Percentiles rank a stretch among this genome's conserved stretches.
These are phyloP conservation scores for Perdita meconis DNA, from an alignment of 2,888 invertebrate species.

Conservation along the genomic window DNA sequence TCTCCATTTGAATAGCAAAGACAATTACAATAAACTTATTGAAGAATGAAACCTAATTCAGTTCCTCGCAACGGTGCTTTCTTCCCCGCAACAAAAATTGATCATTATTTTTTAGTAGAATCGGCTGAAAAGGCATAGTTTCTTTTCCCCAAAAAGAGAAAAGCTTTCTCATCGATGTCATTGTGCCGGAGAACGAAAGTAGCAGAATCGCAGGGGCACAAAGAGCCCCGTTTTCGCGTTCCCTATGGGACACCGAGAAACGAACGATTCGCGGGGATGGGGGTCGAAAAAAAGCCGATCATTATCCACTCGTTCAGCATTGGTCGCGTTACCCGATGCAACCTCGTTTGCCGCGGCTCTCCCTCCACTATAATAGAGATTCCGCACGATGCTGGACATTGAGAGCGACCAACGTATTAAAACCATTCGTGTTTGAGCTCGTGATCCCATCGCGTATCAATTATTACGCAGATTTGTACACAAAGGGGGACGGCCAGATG, in stretches of 20 bases:
- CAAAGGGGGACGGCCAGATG: constrained; percentile 59
- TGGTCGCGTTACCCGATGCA: constrained; percentile 71
- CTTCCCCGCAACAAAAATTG: background rate
- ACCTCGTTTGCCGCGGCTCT: constrained; percentile 66
- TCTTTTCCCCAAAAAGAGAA: constrained; percentile 29
- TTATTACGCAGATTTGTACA: constrained; percentile 71
- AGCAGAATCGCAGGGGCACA: constrained; percentile 65
- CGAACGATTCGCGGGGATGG: constrained; percentile 60
- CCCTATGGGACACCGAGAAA: constrained; percentile 67
- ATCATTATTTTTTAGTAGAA: constrained; percentile 11
- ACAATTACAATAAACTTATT: background rate
- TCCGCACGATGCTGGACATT: constrained; percentile 61
- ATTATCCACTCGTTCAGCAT: constrained; percentile 70
- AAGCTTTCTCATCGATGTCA: constrained; percentile 49
- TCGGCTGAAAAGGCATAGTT: constrained; percentile 26
- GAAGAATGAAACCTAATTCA: background rate
- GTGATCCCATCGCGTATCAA: constrained; percentile 69
- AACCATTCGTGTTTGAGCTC: constrained; percentile 65
- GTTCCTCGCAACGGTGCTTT: background rate
- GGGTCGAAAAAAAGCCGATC: constrained; percentile 69
- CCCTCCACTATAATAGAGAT: constrained; percentile 68
- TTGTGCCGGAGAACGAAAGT: constrained; percentile 63
- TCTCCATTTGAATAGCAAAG: background rate
- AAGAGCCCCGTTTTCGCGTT: constrained; percentile 65
- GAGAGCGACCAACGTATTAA: constrained; percentile 64